phyloP scores from a whole-genome alignment of 2,797 vertebrate species.

The Aulostomus chinensis region DNA sequence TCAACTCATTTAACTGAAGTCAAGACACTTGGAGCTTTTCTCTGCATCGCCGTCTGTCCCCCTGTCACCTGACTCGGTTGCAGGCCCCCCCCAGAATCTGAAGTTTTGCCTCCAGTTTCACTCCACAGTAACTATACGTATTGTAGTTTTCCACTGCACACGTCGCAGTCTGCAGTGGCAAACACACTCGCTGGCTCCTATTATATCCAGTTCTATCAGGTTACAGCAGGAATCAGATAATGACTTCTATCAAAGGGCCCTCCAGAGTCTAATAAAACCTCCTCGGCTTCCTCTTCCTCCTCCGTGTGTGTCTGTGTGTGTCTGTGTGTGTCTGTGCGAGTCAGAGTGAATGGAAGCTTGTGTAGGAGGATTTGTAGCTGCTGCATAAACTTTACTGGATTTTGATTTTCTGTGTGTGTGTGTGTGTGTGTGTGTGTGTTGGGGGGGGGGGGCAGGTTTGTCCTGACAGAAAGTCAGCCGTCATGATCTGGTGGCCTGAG shows the following conservation, averaged over 20 bases:
- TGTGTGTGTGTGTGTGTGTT: slow-evolving; percentile 2
- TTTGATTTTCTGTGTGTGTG: not conserved
- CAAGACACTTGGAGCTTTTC: no score
- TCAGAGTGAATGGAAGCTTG: not conserved
- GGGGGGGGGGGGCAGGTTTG: slow-evolving; percentile 7
- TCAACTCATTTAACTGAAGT: no score
- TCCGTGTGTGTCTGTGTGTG: slow-evolving; percentile 12
- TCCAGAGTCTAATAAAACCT: slow-evolving; percentile 61
- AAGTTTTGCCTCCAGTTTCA: no score
- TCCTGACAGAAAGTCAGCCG: slow-evolving; percentile 41
- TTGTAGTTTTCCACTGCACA: no score
- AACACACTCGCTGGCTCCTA: slow-evolving; percentile 14
- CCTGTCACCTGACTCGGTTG: no score
- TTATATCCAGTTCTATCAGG: slow-evolving; percentile 56
- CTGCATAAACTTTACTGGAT: not conserved
- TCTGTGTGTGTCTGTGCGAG: slow-evolving; percentile 1
- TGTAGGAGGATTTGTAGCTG: slow-evolving; percentile 31
- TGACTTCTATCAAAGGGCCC: slow-evolving; percentile 60
- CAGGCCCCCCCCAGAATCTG: no score
- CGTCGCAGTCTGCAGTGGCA: slow-evolving; percentile 3
- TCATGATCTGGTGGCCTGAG: slow-evolving; percentile 54
- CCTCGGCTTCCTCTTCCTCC: slow-evolving; percentile 40
- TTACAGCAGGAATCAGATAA: slow-evolving; percentile 57
- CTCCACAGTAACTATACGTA: no score
- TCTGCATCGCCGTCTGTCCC: no score